Conservation (phyloP, 1,140 invertebrate genomes). For the Hormaphis cornu region DNA sequence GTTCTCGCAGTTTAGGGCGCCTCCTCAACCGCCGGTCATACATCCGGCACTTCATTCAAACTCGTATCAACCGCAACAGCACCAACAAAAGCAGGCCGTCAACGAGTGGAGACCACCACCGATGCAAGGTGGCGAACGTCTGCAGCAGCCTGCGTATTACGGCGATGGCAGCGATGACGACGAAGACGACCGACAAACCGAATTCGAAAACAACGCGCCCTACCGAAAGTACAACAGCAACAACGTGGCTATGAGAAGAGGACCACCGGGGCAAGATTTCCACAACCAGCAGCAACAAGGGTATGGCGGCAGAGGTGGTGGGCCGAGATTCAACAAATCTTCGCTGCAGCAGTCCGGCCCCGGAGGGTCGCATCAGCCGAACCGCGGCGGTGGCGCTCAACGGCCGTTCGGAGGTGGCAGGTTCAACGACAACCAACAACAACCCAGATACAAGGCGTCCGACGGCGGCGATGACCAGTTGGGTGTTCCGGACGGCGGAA, state of each 20-base stretch:
- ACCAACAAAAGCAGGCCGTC: background rate
- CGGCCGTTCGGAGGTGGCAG: background rate
- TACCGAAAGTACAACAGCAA: background rate
- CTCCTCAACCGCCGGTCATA: constrained; percentile 33
- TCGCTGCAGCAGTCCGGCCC: background rate
- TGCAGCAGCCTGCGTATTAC: background rate
- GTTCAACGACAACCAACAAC: background rate
- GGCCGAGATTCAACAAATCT: background rate
- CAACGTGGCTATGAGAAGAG: background rate
- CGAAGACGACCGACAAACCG: constrained; percentile 15
- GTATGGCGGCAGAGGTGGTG: background rate
- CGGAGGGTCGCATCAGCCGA: background rate
- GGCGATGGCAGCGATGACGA: background rate
- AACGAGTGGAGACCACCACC: background rate
- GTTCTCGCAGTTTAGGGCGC: background rate
- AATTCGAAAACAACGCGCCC: background rate
- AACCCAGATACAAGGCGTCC: background rate
- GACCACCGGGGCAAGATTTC: constrained; percentile 1
- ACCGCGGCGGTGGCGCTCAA: background rate
- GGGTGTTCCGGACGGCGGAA: background rate
- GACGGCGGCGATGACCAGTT: background rate
- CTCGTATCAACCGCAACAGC: constrained; percentile 22
- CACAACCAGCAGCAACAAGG: background rate
- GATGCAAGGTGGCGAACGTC: background rate
- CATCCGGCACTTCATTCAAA: background rate